Percentiles rank a stretch among this genome's conserved stretches.
These are phyloP conservation scores for Leptinotarsa haldemani DNA, from an alignment of 2,888 invertebrate species.

Conservation along the genomic window DNA sequence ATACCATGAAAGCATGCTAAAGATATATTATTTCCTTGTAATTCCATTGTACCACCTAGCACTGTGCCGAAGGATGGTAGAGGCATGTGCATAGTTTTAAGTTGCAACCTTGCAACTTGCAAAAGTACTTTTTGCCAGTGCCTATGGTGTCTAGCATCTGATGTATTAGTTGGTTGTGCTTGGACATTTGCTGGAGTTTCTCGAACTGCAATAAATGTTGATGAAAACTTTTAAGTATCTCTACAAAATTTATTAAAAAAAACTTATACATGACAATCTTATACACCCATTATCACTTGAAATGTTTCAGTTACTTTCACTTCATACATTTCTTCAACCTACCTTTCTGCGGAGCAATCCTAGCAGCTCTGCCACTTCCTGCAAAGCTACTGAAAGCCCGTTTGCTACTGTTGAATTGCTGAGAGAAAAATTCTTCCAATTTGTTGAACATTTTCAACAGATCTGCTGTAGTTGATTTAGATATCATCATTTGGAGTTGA, in stretches of 20 bases:
- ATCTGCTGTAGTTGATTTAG: constrained; percentile 96
- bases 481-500: constrained; percentile 96
- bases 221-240: neutral
- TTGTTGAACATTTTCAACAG: constrained; percentile 96
- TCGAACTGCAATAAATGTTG: constrained; percentile 35
- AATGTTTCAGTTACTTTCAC: too few species aligned
- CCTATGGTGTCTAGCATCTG: constrained; percentile 67
- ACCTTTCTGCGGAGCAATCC: constrained; percentile 61
- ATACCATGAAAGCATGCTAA: constrained; percentile 97
- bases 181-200: constrained; percentile 34
- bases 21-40: constrained; percentile 90
- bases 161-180: constrained; percentile 26
- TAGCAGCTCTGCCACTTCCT: constrained; percentile 55
- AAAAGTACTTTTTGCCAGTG: constrained; percentile 94
- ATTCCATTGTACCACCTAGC: constrained; percentile 88
- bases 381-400: constrained; percentile 77
- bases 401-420: constrained; percentile 96
- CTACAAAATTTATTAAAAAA: too few species aligned
- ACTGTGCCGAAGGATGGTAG: constrained; percentile 81
- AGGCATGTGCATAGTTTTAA: constrained; percentile 78
- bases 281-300: too few species aligned
- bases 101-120: constrained; percentile 83
- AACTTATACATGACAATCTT: too few species aligned
- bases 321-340: constrained; percentile 21
- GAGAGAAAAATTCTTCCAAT: constrained; percentile 96